Percentiles rank a stretch among this genome's conserved stretches.
Conservation (phyloP, 2,797 vertebrate genomes). For the Rhodeus uyekii region DNA sequence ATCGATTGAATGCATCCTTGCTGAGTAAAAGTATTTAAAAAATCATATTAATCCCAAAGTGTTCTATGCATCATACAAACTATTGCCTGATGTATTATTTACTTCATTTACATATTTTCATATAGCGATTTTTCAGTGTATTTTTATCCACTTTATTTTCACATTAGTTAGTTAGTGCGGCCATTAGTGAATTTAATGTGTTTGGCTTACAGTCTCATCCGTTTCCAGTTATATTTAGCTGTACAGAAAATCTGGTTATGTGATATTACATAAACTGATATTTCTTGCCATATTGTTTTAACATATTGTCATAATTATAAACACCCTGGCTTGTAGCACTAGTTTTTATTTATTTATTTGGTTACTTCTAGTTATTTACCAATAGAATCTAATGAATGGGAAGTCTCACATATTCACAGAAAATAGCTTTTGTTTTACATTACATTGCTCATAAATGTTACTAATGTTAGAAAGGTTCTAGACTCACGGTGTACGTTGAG, state of each 20-base stretch:
- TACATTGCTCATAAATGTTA: not conserved
- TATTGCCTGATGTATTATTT: not conserved
- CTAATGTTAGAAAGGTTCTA: not conserved
- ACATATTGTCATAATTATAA: not conserved
- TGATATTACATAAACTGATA: not conserved
- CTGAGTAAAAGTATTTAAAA: not conserved
- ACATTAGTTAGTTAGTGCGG: not conserved
- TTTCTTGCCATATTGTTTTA: not conserved
- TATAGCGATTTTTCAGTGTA: not conserved
- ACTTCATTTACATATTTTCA: not conserved
- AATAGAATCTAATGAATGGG: not conserved
- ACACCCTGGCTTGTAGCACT: not conserved
- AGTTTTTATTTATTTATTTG: not conserved
- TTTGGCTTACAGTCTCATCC: not conserved
- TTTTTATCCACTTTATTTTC: not conserved
- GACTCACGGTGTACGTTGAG: constrained; percentile 92
- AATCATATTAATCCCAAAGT: not conserved
- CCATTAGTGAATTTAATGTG: not conserved
- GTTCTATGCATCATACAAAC: not conserved
- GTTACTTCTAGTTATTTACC: not conserved
- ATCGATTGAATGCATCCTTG: not conserved
- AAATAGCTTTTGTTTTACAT: not conserved
- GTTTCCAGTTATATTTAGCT: not conserved
- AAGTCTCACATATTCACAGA: not conserved
- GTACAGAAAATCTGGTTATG: not conserved